Base-by-base conservation (phyloP, 2,888 invertebrate genomes). In the Agriotes lineatus region DNA sequence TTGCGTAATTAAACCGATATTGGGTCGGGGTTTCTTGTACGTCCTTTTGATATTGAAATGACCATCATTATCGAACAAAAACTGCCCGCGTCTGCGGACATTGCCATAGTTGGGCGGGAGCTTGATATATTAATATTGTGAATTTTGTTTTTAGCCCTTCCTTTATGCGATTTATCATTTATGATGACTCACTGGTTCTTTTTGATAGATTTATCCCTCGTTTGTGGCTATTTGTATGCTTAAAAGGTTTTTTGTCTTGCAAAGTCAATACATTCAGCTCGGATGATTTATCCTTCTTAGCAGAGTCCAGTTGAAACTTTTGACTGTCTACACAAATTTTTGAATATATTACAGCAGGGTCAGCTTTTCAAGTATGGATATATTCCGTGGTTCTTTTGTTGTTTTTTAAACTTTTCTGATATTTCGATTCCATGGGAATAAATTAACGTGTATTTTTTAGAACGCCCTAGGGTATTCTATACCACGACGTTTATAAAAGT, bases 41-140 rank as follows among this genome's bases (percentile, higher is more conserved):
- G 75, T 79, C 81, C 81, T 81, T 81, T 82, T 82, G 79, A 81
- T 81, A 82, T 82, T 81, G 77, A 78, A 82, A 82, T 81, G 70
- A 68, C 69, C 72, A 71, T 65, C 69, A 70, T 70, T 70, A 64
- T 14, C 10, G 50, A 67, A 70, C 64, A 61, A 63, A 64, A 67
- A 66, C 57, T 54, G 60, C 37, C 62, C 44, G 35, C 48, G 22
- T 42, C 30, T 58, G 52, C 57, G 63, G 59, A 60, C 59, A 50
- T 54, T 9, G 52, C 59, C 35, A 33, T 69, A 39, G 60, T 60
- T 69, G 44, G 52, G 45, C 54, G 58, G 54, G 22, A 62, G 33
- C 42, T 63, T 67, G 59, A 66, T 72, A 66, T 63, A 72, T 72
- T 70, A 70, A 72, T 72, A 72, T 69, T 66, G 63, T 45, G 65